These are phyloP conservation scores for Calidris pugnax DNA, from an alignment of 2,113 vertebrate genomes.

Conservation along the genomic window DNA sequence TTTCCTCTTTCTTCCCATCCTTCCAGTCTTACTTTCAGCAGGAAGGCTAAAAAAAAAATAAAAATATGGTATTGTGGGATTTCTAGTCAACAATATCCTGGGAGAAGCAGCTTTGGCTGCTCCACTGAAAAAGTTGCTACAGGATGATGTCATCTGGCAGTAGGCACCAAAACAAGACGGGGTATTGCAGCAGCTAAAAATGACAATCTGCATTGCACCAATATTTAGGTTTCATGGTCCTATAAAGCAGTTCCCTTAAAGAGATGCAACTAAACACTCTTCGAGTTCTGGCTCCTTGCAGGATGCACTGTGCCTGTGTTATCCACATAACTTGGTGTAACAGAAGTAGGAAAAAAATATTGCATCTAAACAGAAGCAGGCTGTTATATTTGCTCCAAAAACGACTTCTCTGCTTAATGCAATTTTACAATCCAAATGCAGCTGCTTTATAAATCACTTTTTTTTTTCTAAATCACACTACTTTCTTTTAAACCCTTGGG, in stretches of 20 bases:
- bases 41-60: neutral
- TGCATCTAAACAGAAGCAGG: neutral
- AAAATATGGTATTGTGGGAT: neutral
- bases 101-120: neutral
- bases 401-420: neutral
- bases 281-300: neutral
- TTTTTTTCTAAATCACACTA: neutral
- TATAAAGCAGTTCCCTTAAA: neutral
- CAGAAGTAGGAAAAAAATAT: neutral
- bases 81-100: neutral
- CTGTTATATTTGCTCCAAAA: neutral
- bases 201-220: constrained; percentile 61
- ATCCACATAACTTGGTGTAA: neutral
- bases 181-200: constrained; percentile 60
- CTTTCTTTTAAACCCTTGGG: neutral
- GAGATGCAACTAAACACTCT: neutral
- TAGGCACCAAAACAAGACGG: constrained; percentile 8
- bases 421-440: neutral
- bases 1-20: neutral
- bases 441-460: neutral
- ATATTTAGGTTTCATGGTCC: neutral
- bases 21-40: neutral
- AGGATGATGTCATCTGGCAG: constrained; percentile 44
- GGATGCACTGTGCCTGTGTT: neutral
- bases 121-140: constrained; percentile 24